These are phyloP conservation scores for Ceyx erithaca DNA, from an alignment of 2,797 vertebrate genomes.

Conservation along the genomic window DNA sequence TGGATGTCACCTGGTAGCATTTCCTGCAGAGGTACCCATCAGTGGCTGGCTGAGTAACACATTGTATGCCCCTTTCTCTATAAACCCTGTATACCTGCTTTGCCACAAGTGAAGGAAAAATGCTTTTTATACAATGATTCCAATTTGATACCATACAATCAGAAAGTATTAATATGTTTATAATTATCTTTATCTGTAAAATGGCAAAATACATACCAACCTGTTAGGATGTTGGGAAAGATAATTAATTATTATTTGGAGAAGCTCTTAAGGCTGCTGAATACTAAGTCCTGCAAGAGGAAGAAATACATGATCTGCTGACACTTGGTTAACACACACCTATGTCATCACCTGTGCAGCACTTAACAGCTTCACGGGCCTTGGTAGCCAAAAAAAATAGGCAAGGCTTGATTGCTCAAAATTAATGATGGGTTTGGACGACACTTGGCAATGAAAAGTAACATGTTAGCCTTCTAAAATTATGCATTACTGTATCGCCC, in stretches of 20 bases:
- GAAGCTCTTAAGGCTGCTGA: background rate
- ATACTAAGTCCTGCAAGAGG: background rate
- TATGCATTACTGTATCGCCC: background rate
- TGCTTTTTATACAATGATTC: background rate
- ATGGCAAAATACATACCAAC: background rate
- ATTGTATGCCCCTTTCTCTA: background rate
- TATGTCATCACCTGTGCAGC: background rate
- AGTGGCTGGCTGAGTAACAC: background rate
- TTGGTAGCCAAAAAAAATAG: background rate
- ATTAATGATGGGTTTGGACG: background rate
- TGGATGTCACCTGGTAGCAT: background rate
- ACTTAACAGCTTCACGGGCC: background rate
- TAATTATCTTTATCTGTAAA: background rate
- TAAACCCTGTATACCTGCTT: background rate
- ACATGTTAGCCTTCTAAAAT: background rate
- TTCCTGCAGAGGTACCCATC: background rate
- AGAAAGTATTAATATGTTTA: background rate
- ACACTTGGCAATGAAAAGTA: background rate
- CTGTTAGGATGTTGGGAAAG: background rate
- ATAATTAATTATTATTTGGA: background rate
- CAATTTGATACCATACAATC: background rate
- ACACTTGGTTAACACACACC: background rate
- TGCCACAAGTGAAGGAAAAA: background rate
- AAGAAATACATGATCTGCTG: background rate
- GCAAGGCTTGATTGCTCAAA: background rate